Evolutionary conservation across 2,888 invertebrate species (phyloP), one percentile per base, ranked within the genome.

Genomic region (Cylindroiulus punctatus): DNA sequence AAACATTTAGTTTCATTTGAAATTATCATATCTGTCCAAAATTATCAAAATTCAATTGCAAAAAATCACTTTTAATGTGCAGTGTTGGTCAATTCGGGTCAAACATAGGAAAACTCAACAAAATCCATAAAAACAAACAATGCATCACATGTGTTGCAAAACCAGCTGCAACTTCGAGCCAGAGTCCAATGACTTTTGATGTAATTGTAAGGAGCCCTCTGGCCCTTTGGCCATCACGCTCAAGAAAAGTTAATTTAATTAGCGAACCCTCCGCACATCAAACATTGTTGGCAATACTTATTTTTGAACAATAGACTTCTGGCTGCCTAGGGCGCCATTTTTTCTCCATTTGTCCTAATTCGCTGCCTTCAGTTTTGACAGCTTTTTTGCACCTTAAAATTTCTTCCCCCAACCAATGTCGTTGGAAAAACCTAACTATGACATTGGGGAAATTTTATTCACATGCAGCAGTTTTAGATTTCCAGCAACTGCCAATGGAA

Each of bases 291-390:
- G 52, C 52, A 52, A n/a, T 14, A 52, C 52, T 52, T 52, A 14
- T 52, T n/a, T n/a, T 52, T n/a, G 52, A n/a, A 14, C n/a, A 52
- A 52, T 52, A n/a, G 19, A 52, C 52, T 52, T 52, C n/a, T 52
- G 0, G 3, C 14, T 52, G 52, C 52, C 52, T 8, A 19, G 52
- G 52, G 52, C 52, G n/a, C n/a, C 52, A 52, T 52, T 7, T 52
- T 52, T 52, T 52, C 14, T 52, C 52, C n/a, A 52, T 52, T 44
- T 52, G 52, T 52, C 52, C 52, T 52, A 52, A 52, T 52, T 52
- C 8, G 52, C 52, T 52, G 52, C 52, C 52, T 36, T 36, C 36
- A 36, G 36, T 36, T 36, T 36, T 36, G 36, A 36, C 36, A 36
- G 47, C 47, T 12, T 47, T 47, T 47, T 14, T 47, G 47, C 1